A percentile compares a stretch with the other conserved stretches of the same genome.
These are phyloP conservation scores for Xanthorhoe spadicearia DNA, from an alignment of 2,888 invertebrate species.

Conservation along the genomic window DNA sequence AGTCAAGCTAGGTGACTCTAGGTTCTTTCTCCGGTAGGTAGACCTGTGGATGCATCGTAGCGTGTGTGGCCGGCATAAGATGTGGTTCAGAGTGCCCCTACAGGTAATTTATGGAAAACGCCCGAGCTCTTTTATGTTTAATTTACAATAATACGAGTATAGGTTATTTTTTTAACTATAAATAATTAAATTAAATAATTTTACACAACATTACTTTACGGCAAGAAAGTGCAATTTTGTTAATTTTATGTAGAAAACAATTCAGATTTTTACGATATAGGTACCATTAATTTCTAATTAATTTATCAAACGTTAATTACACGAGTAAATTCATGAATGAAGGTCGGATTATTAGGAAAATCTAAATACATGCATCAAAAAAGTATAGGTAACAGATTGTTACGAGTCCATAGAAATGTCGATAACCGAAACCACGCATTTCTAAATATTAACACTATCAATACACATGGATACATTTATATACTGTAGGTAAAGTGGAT, in stretches of 20 bases:
- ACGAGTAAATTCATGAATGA: slow-evolving; percentile 11
- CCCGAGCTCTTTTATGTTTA: too few relatives aligned
- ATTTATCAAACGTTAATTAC: neutral
- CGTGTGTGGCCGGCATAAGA: too few relatives aligned
- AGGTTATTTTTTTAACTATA: too few relatives aligned
- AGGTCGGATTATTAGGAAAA: slow-evolving; percentile 2
- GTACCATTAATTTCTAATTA: neutral
- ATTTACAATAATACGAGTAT: too few relatives aligned
- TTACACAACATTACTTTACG: too few relatives aligned
- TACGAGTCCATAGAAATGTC: neutral
- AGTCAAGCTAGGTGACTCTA: too few relatives aligned
- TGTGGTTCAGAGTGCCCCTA: too few relatives aligned
- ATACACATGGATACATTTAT: neutral
- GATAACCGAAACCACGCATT: neutral
- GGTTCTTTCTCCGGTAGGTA: too few relatives aligned
- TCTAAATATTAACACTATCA: neutral
- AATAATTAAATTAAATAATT: too few relatives aligned
- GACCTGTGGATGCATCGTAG: too few relatives aligned
- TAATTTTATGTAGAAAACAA: neutral
- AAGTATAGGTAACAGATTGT: neutral
- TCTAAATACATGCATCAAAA: neutral
- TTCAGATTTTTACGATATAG: neutral
- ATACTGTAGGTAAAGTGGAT: neutral
- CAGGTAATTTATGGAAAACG: too few relatives aligned
- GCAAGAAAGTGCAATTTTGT: too few relatives aligned